Evolutionary conservation across 2,888 invertebrate genomes (phyloP).

Genomic region (Mesochorus sp.): DNA sequence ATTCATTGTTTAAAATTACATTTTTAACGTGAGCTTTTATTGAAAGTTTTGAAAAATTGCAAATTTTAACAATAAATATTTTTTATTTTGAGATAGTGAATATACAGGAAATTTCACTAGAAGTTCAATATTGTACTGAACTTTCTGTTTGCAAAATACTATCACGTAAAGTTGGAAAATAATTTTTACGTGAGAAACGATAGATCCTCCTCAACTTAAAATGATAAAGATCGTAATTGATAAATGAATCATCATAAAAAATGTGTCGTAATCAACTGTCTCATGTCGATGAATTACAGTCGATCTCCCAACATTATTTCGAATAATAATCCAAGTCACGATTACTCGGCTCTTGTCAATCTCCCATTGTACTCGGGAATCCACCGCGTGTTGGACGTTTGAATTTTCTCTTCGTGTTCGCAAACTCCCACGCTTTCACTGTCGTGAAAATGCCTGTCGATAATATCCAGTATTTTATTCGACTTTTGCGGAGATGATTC

Average conservation of each 20-base stretch:
- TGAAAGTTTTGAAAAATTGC: no score
- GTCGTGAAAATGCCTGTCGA: not conserved
- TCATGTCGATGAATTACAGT: not conserved
- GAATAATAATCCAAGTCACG: not conserved
- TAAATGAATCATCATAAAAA: not conserved
- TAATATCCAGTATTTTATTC: constrained; percentile 1
- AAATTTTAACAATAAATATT: no score
- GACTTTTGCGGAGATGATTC: constrained; percentile 18
- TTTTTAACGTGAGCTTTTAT: no score
- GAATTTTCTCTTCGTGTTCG: constrained; percentile 16
- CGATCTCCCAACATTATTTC: not conserved
- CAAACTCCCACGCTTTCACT: constrained; percentile 42
- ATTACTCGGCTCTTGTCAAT: not conserved
- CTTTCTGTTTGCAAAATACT: no score
- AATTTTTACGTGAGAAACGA: no score
- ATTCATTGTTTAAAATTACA: no score
- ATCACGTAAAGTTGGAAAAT: no score
- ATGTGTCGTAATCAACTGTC: constrained; percentile 8
- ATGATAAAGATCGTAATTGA: not conserved
- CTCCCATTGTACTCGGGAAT: no score
- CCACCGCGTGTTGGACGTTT: constrained; percentile 3
- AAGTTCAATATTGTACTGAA: no score
- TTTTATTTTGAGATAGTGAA: no score
- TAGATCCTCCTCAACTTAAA: not conserved
- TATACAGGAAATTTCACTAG: no score